Evolutionary conservation across 2,113 vertebrate species (phyloP).

Genomic region (Channa maculata): DNA sequence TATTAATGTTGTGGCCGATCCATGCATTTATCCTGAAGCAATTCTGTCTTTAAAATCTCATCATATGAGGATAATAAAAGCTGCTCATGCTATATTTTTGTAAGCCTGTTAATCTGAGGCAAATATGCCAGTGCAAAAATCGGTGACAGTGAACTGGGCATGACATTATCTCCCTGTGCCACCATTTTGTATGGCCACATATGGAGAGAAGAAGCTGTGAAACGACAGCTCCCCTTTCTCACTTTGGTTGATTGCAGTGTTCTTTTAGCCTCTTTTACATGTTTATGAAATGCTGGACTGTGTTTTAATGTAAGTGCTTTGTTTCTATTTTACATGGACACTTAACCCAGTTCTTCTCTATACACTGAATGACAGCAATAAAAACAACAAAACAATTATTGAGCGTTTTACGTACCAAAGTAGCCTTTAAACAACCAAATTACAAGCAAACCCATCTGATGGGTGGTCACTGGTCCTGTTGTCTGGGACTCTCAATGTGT

Average conservation of each 20-base stretch:
- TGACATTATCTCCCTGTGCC: neutral
- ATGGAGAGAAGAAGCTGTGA: neutral
- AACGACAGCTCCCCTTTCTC: no score
- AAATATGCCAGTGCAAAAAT: neutral
- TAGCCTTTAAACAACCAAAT: constrained; percentile 81
- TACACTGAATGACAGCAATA: constrained; percentile 12
- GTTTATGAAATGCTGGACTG: no score
- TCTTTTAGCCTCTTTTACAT: no score
- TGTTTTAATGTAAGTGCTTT: neutral
- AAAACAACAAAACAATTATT: constrained; percentile 54
- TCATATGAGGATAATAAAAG: neutral
- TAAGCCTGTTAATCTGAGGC: neutral
- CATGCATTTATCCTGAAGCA: no score
- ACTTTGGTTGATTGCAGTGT: no score
- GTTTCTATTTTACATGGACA: neutral
- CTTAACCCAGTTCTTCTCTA: neutral
- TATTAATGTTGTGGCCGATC: neutral
- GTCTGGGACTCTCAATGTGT: constrained; percentile 52
- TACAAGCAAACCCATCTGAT: constrained; percentile 77
- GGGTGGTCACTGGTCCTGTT: constrained; percentile 70
- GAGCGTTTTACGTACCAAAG: constrained; percentile 72
- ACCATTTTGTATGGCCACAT: neutral
- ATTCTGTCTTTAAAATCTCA: neutral
- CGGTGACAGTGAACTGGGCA: no score
- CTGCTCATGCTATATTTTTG: neutral